Evolutionary conservation across 1,140 invertebrate species (phyloP), one percentile per base, ranked within the genome.

Genomic region (Leptinotarsa texana): DNA sequence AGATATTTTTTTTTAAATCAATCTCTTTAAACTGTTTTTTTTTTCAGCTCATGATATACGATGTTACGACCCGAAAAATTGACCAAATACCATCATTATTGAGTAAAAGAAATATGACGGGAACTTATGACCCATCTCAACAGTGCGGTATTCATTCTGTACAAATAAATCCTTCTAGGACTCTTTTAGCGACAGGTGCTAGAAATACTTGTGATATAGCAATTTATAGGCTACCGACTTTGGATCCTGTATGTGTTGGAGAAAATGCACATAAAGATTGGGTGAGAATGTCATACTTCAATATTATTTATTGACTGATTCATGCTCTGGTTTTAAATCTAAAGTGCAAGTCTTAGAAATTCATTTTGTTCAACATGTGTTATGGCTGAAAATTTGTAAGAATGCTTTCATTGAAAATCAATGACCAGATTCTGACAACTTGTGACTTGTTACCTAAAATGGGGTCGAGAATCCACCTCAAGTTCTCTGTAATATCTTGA

Each of bases 161-260:
- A 77, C 92, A 96, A 86, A 93, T 98, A 47, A 98, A 98, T 87
- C 96, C 96, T n/a, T 97, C 95, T 42, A 87, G 91, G 74, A 95
- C 93, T 61, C 87, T 98, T 75, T 85, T 98, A 68, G 95, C 96
- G n/a, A 98, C 97, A 2, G 96, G 96, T 8, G 96, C 94, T 27
- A 89, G 93, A 78, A 96, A 97, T 87, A 95, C 95, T 17, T 95
- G 95, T 82, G 96, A 98, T 87, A 90, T 98, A 79, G 96, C 96
- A 63, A 91, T 99, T 71, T 98, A 98, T 85, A 90, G 92, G 81
- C 86, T 98, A 80, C 97, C 97, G 33, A 97, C 96, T 1, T 87
- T 98, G 72, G 96, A 98, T 87, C 96, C 96, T 4, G 91, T 98
- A 22, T 97, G 94, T 86, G 93, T 98, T n/a, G 96, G 96, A 5